Base-by-base conservation (phyloP, 2,113 vertebrate species). In the Tragelaphus buxtoni region DNA sequence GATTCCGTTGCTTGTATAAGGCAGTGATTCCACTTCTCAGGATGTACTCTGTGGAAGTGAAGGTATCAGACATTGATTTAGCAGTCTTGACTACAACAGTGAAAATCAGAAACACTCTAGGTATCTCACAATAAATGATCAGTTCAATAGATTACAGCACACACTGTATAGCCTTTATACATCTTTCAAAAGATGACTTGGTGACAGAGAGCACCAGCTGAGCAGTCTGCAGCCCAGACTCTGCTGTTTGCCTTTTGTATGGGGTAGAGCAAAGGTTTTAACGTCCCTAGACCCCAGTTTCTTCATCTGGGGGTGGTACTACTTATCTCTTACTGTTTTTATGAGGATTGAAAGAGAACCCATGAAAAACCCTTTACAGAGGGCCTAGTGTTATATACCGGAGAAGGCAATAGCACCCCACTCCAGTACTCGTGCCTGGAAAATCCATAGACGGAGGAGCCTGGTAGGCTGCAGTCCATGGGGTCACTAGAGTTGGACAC, bases 401-500 rank as follows among this genome's bases (percentile, higher is more conserved):
- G 58, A 28, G 26, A 28, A 60, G 58, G 26, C 58, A 28, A 5
- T 60, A 26, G 58, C 58, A 28, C 26, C 58, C 58, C 58, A 60
- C 58, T 60, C 4, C 24, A 28, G 24, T 28, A 2, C 24, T 60
- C 56, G 5, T 28, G 56, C 56, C 56, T 28, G 24, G 24, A 12
- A 28, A 12, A 60, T 12, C 24, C 58, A 60, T 60, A 9, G 58
- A 60, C 0, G 4, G 58, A 28, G 26, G 58, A 60, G 10, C 4
- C 58, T 60, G 2, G 58, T 28, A 0, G 58, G 26, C 26, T 60
- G 24, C 56, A 60, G 56, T 60, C 24, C 56, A 60, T 28, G 24
- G 56, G 10, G 56, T 60, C 0, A 0, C 18, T 56, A 4, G 56
- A 1, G 56, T 28, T 0, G 4, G 56, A 58, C 56, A 28, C 0